Evolutionary conservation across 2,888 invertebrate species (phyloP), one percentile per base, ranked within the genome.

Genomic region (Lasioglossum vierecki): DNA sequence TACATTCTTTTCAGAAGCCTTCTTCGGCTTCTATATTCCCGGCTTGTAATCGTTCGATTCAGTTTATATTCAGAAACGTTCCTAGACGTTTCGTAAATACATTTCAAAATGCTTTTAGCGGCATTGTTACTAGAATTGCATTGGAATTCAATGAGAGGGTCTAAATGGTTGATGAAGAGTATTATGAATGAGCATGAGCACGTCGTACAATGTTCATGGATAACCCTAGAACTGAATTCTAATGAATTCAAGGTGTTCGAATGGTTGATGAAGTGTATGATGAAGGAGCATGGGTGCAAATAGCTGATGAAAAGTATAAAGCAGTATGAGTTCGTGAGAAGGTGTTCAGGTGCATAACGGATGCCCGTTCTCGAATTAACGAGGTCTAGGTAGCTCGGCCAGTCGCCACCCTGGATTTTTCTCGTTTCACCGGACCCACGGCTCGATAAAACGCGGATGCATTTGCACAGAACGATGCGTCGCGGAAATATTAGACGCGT

Each of bases 311-410:
- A 22, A 4, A 4, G 22, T 22, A 18, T 5, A 9, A 41, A 18
- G 11, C 0, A 41, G 39, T 84, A 83, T 41, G 80, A 85, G 80
- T 9, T 72, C 76, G 80, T 76, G 72, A 41, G 60, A 57, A 84
- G 80, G 77, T 82, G 91, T 91, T 85, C 53, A 68, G 88, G 78
- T 63, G 39, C 84, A 82, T 89, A 90, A 88, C 90, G 91, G 90
- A 88, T 84, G 76, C 81, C 68, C 82, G 86, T 85, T 87, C 87
- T 87, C 82, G 71, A 85, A 86, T 87, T 80, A 91, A 91, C 76
- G 82, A 88, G 87, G 89, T 88, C 84, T 91, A 83, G 76, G 81
- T 76, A 86, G 82, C 80, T 87, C 81, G 87, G 71, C 74, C 85
- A 80, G 60, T 53, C 77, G 79, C 63, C 57, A 76, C 68, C 66